These are phyloP conservation scores for Argyrosomus regius DNA, from an alignment of 2,797 vertebrate species.

Conservation along the genomic window DNA sequence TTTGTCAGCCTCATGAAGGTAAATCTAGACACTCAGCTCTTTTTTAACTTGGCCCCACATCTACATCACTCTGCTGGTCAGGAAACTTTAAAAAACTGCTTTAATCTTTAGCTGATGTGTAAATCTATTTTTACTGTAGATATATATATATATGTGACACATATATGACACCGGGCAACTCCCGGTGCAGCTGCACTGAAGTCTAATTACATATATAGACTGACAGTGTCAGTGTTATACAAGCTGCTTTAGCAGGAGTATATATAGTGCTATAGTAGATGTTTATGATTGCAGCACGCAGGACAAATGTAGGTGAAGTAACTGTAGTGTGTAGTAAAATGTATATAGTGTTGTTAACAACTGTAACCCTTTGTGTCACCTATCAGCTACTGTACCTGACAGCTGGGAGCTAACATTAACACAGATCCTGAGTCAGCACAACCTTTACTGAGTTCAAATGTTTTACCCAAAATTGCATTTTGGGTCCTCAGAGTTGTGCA, in stretches of 20 bases:
- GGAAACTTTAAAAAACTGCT: background rate
- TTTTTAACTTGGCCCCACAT: background rate
- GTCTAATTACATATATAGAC: background rate
- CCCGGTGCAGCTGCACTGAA: background rate
- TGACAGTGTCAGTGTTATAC: background rate
- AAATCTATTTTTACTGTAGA: background rate
- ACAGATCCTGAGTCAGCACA: conserved; percentile 25
- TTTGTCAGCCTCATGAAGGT: background rate
- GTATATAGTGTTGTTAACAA: conserved; percentile 6
- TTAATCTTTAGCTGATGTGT: background rate
- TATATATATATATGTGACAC: no score
- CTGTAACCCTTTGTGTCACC: conserved; percentile 1
- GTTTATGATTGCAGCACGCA: background rate
- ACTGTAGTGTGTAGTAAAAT: background rate
- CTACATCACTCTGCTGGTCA: conserved; percentile 1
- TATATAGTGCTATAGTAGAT: background rate
- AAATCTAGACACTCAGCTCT: background rate
- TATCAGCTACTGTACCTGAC: background rate
- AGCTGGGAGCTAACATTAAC: conserved; percentile 5
- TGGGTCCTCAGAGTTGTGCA: conserved; percentile 6
- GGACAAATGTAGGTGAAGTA: background rate
- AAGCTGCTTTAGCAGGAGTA: background rate
- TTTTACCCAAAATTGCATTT: conserved; percentile 17
- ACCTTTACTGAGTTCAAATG: conserved; percentile 1
- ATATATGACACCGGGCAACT: background rate